Evolutionary conservation across 2,888 invertebrate genomes (phyloP).

Genomic region (Rotaria macrura): DNA sequence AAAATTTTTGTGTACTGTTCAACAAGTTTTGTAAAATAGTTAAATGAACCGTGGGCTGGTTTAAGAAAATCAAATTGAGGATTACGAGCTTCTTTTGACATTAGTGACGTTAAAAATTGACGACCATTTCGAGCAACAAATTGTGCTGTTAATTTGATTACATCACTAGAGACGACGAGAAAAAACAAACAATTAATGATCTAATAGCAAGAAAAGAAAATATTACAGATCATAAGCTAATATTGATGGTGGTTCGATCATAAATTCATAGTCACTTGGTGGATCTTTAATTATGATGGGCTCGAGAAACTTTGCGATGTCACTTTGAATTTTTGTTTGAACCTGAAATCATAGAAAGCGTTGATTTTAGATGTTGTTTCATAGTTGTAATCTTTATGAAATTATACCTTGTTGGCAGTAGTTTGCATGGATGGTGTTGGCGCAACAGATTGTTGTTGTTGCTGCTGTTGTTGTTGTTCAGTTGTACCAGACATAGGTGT

Average conservation of each 20-base stretch:
- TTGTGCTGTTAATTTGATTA: slow-evolving; percentile 92
- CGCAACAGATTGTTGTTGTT: neutral
- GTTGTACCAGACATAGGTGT: neutral
- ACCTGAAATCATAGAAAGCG: neutral
- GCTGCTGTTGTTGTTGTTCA: neutral
- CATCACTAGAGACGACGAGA: slow-evolving; percentile 63
- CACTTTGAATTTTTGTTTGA: slow-evolving; percentile 36
- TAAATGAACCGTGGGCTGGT: slow-evolving; percentile 93
- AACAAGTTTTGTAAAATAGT: slow-evolving; percentile 89
- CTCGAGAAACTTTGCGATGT: slow-evolving; percentile 41
- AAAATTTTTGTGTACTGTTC: slow-evolving; percentile 90
- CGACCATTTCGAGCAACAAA: slow-evolving; percentile 96
- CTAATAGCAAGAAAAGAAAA: slow-evolving; percentile 36
- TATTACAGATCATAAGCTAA: slow-evolving; percentile 79
- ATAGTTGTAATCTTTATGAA: neutral
- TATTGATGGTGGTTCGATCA: slow-evolving; percentile 90
- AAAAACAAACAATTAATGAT: neutral
- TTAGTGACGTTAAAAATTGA: slow-evolving; percentile 88
- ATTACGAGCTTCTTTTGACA: slow-evolving; percentile 94
- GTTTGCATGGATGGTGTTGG: neutral
- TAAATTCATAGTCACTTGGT: slow-evolving; percentile 50
- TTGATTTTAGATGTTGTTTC: too few species aligned
- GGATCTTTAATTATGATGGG: slow-evolving; percentile 48
- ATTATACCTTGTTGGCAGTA: neutral
- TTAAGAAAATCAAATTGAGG: slow-evolving; percentile 96